phyloP scores from a whole-genome alignment of 2,797 vertebrate genomes.

The Sebastes miniatus region DNA sequence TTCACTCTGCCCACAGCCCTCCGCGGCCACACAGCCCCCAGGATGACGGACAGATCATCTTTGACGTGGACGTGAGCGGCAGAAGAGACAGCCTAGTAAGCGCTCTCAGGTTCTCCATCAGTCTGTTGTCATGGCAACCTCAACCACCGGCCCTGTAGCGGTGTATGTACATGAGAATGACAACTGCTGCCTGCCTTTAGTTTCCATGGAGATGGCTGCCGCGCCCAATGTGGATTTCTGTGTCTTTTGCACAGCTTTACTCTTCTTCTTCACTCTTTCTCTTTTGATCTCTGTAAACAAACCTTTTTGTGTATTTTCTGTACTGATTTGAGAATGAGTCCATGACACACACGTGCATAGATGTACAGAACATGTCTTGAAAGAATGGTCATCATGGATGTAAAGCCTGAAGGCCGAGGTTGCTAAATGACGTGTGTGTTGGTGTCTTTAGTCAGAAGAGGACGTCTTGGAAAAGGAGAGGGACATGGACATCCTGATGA shows the following conservation, averaged over 20 bases:
- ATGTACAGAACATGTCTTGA: not conserved
- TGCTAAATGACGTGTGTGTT: not conserved
- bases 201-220: conserved; percentile 49
- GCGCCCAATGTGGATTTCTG: not conserved
- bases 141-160: not conserved
- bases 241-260: not conserved
- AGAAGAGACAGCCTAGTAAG: conserved; percentile 86
- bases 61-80: conserved; percentile 91
- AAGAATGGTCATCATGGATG: not conserved
- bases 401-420: not conserved
- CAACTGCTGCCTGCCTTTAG: conserved; percentile 34
- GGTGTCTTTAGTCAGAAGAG: conserved; percentile 87
- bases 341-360: not conserved
- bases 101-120: not conserved
- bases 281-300: not conserved
- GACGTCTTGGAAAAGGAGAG: conserved; percentile 90
- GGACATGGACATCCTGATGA: conserved; percentile 92
- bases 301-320: not conserved
- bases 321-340: not conserved
- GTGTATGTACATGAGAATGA: conserved; percentile 4
- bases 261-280: not conserved
- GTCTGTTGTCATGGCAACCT: conserved; percentile 53
- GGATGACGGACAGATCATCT: conserved; percentile 96
- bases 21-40: conserved; percentile 89
- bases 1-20: conserved; percentile 71